These are phyloP conservation scores for Gymnodraco acuticeps DNA, from an alignment of 2,797 vertebrate species.

Conservation along the genomic window DNA sequence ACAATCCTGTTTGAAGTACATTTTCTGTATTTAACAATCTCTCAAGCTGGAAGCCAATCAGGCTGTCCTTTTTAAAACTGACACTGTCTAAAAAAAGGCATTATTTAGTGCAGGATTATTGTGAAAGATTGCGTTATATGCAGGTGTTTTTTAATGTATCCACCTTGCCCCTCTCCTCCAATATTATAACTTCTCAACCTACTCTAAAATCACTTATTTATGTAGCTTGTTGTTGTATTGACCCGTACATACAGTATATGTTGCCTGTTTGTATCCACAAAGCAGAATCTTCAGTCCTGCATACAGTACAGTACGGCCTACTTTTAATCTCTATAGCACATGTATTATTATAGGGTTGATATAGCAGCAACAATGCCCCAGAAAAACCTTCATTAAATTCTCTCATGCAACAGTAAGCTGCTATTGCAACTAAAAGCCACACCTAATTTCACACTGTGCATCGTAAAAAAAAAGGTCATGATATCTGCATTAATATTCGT, in stretches of 20 bases:
- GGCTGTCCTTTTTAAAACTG: neutral
- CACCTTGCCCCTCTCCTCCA: neutral
- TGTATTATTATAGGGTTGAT: slow-evolving; percentile 38
- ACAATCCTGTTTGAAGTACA: slow-evolving; percentile 41
- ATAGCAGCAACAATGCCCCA: slow-evolving; percentile 48
- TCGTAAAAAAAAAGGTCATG: slow-evolving; percentile 7
- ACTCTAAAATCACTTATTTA: neutral
- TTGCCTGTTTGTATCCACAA: slow-evolving; percentile 12
- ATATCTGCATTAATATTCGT: slow-evolving; percentile 19
- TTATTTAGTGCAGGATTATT: slow-evolving; percentile 4
- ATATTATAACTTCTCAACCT: neutral
- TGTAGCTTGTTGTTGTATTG: neutral
- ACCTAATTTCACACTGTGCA: neutral
- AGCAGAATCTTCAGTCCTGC: slow-evolving; percentile 7
- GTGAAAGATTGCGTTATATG: neutral
- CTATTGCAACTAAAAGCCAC: slow-evolving; percentile 21
- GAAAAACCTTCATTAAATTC: slow-evolving; percentile 47
- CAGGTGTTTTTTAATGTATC: neutral
- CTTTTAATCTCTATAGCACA: slow-evolving; percentile 44
- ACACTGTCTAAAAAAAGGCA: neutral
- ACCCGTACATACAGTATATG: neutral
- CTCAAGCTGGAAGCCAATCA: slow-evolving; percentile 10
- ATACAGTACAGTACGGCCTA: slow-evolving; percentile 18
- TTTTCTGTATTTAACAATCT: slow-evolving; percentile 20
- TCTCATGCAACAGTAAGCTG: slow-evolving; percentile 26